Evolutionary conservation across 1,140 invertebrate genomes (phyloP).

Genomic region (Drepana arcuata): DNA sequence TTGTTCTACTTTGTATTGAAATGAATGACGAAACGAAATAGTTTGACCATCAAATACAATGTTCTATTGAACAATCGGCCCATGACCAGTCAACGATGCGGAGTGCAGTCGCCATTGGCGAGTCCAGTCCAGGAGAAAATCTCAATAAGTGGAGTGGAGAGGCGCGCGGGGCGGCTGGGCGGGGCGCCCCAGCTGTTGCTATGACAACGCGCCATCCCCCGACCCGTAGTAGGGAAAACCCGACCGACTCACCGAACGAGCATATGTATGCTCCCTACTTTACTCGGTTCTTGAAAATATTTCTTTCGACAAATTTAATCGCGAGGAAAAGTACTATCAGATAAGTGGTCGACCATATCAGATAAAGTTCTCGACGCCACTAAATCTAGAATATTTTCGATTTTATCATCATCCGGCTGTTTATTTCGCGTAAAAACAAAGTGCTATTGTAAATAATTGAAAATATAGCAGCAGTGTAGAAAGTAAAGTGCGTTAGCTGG

Average conservation of each 20-base stretch:
- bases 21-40: too few relatives aligned
- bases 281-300: not conserved
- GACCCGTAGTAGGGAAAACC: constrained; percentile 28
- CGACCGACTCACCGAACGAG: constrained; percentile 8
- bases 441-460: constrained; percentile 8
- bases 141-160: constrained; percentile 30
- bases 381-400: too few relatives aligned
- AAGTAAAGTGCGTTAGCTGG: constrained; percentile 57
- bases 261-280: not conserved
- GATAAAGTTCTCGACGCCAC: too few relatives aligned
- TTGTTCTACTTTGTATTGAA: too few relatives aligned
- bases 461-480: constrained; percentile 42
- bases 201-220: constrained; percentile 39
- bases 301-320: too few relatives aligned
- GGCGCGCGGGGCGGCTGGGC: constrained; percentile 30
- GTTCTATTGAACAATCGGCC: too few relatives aligned
- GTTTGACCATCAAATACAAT: too few relatives aligned
- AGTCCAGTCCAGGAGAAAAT: constrained; percentile 30
- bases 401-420: too few relatives aligned
- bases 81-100: too few relatives aligned
- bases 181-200: constrained; percentile 47
- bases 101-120: constrained; percentile 33
- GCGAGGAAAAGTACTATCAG: too few relatives aligned
- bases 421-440: constrained; percentile 8
- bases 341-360: too few relatives aligned